Base-by-base conservation (phyloP, 2,797 vertebrate species). In the Chaetophractus vellerosus region DNA sequence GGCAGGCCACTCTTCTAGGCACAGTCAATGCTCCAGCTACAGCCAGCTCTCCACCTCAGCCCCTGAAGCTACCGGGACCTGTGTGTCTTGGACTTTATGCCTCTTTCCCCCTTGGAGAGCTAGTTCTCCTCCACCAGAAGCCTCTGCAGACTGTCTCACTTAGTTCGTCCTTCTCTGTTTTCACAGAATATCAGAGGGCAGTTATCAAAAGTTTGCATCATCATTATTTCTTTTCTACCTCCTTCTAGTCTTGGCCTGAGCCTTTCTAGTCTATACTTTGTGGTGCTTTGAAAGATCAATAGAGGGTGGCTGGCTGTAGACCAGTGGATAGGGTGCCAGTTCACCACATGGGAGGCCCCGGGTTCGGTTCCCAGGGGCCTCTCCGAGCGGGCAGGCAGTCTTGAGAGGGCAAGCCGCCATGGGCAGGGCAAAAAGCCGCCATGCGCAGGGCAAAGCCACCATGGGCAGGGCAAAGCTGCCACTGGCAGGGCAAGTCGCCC, bases 181-280 rank as follows among this genome's bases (percentile, higher is more conserved):
- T 26, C 6, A 14, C 11, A 50, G 61, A 52, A 31, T 7, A 50
- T 19, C 0, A 0, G 15, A 16, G 1, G 4, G 26, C 14, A 31
- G 74, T n/a, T 9, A n/a, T 1, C 74, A 38, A 18, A 59, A 24
- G 9, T 36, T 18, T 11, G 38, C 64, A 1, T 11, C 16, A 18
- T 6, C 16, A 1, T 26, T 3, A 1, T 26, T 3, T 21, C 31
- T 16, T 76, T 52, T 81, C 61, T 1, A 0, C 21, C 69, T 12
- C 66, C 74, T 41, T 76, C 16, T 11, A 9, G 21, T 66, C 48
- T 76, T n/a, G 31, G 38, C 24, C 23, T 38, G 18, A 38, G 38
- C 31, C 38, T 61, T 81, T 15, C 69, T 7, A 0, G 8, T 59
- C 52, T 64, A 8, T 5, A 9, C 38, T 63, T 19, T 33, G n/a